Conservation (phyloP, 1,140 invertebrate genomes). For the Sycobia sp. region DNA sequence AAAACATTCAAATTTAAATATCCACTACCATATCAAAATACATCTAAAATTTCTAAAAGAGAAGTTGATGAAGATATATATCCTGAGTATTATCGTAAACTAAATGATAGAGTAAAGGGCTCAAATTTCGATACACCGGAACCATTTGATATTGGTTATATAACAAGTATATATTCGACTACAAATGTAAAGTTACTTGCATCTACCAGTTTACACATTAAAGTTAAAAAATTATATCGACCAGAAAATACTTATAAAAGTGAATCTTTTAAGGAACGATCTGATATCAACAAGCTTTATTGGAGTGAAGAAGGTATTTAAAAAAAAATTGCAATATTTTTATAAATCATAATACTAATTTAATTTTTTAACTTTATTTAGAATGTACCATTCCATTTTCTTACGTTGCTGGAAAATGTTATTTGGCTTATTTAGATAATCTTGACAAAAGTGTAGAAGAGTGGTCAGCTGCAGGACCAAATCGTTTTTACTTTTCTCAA, state of each 20-base stretch:
- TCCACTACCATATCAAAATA: constrained; percentile 41
- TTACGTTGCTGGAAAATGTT: constrained; percentile 69
- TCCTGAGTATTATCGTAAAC: constrained; percentile 80
- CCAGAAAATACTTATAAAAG: constrained; percentile 77
- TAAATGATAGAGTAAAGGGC: constrained; percentile 71
- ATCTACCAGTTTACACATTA: constrained; percentile 69
- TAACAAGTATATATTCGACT: constrained; percentile 65
- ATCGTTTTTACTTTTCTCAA: constrained; percentile 79
- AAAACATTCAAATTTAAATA: constrained; percentile 70
- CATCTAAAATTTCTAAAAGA: constrained; percentile 55
- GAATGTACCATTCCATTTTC: constrained; percentile 63
- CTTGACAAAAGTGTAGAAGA: constrained; percentile 62
- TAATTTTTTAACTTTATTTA: constrained; percentile 44
- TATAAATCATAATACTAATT: constrained; percentile 16
- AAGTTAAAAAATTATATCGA: constrained; percentile 75
- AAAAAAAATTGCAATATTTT: background rate
- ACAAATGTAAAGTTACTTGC: constrained; percentile 61
- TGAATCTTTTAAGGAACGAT: constrained; percentile 61
- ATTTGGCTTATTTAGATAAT: constrained; percentile 66
- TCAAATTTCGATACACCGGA: constrained; percentile 76
- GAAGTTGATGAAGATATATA: constrained; percentile 75
- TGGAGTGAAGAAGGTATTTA: constrained; percentile 74
- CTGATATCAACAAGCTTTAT: constrained; percentile 78
- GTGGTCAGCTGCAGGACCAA: constrained; percentile 70
- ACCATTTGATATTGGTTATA: constrained; percentile 76